A percentile compares a stretch with the other conserved stretches of the same genome.
Evolutionary conservation across 2,888 invertebrate species (phyloP).

Genomic region (Euproctis similis): DNA sequence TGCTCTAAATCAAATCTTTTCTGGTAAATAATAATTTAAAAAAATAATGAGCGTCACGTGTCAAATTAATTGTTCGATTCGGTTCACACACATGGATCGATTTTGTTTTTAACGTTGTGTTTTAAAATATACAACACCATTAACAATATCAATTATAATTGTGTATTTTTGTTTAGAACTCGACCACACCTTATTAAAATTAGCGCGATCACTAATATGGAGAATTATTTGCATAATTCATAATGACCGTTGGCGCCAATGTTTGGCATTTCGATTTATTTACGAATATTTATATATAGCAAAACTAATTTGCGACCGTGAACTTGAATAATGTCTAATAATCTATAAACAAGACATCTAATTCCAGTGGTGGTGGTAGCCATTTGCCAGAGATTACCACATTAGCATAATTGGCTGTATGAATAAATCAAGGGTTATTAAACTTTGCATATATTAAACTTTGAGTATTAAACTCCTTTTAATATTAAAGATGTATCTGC

Average conservation of each 20-base stretch:
- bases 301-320: conserved; percentile 23
- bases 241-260: conserved; percentile 36
- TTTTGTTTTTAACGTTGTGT: too few species aligned
- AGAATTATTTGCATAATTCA: conserved; percentile 11
- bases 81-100: too few species aligned
- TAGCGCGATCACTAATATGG: conserved; percentile 1
- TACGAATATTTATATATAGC: conserved; percentile 38
- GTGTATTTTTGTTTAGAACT: too few species aligned
- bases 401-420: conserved; percentile 32
- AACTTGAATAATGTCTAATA: conserved; percentile 18
- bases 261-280: conserved; percentile 19
- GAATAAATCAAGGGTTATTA: conserved; percentile 9
- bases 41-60: too few species aligned
- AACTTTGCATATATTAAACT: conserved; percentile 10
- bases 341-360: conserved; percentile 45
- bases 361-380: too few species aligned
- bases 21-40: too few species aligned
- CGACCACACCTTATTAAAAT: conserved; percentile 1
- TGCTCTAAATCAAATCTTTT: too few species aligned
- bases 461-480: too few species aligned
- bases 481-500: too few species aligned
- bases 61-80: too few species aligned
- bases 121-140: too few species aligned
- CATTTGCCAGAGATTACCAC: conserved; percentile 25
- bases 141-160: too few species aligned